Percentiles rank a stretch among this genome's conserved stretches.
Evolutionary conservation across 2,113 vertebrate species (phyloP).

Genomic region (Hippocampus comes): DNA sequence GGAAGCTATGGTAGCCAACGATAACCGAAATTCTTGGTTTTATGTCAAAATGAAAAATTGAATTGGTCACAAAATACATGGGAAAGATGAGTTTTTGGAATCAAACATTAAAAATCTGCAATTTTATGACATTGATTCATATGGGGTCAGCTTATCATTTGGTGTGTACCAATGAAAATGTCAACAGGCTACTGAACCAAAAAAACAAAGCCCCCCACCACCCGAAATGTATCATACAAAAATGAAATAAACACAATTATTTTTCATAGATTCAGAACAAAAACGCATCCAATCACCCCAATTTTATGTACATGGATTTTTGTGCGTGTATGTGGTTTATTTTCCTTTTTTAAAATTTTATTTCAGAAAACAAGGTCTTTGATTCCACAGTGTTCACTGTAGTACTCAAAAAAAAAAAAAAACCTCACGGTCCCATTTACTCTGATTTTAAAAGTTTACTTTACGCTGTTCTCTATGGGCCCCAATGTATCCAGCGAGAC

Average conservation of each 20-base stretch:
- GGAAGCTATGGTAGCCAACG: not conserved
- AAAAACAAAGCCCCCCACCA: no score
- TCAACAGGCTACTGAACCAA: no score
- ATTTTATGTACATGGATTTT: not conserved
- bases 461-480: not conserved
- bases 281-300: not conserved
- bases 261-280: not conserved
- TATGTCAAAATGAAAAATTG: not conserved
- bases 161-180: not conserved
- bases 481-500: not conserved
- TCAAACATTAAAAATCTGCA: not conserved
- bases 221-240: not conserved
- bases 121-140: not conserved
- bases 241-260: not conserved
- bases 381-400: no score
- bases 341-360: no score
- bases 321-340: no score
- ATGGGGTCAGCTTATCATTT: not conserved
- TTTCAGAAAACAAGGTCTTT: no score
- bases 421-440: slow-evolving; percentile 15
- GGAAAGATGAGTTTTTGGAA: not conserved
- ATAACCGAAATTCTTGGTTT: not conserved
- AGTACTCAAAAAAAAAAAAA: slow-evolving; percentile 3
- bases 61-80: not conserved
- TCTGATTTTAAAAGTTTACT: slow-evolving; percentile 33